phyloP scores from a whole-genome alignment of 2,113 vertebrate genomes.

The Grammomys dolichurus region DNA sequence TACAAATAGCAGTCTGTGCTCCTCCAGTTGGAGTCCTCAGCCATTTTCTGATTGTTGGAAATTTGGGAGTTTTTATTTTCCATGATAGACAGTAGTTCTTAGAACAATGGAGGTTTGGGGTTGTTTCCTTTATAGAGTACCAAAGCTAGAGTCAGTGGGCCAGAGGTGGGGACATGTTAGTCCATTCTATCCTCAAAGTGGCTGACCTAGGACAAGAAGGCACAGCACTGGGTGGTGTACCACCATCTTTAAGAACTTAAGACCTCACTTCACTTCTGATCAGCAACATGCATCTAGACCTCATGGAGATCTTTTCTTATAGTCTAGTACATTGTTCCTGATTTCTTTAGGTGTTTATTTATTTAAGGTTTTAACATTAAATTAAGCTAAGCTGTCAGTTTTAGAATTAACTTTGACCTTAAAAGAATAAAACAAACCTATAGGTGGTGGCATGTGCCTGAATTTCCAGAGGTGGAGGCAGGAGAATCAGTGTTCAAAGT shows the following conservation, averaged over 20 bases:
- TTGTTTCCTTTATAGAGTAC: not conserved
- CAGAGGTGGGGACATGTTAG: not conserved
- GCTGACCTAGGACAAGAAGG: not conserved
- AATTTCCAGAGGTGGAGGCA: not conserved
- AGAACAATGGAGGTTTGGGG: not conserved
- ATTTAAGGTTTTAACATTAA: not conserved
- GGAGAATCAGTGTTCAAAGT: not conserved
- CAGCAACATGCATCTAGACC: not conserved
- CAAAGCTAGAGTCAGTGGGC: not conserved
- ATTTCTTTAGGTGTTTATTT: not conserved
- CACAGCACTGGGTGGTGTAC: not conserved
- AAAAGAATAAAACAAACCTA: not conserved
- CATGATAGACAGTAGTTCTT: not conserved
- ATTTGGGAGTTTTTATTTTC: not conserved
- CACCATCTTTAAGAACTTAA: not conserved
- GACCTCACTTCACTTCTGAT: not conserved
- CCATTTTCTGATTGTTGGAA: not conserved
- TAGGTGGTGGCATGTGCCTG: not conserved
- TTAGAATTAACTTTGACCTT: not conserved
- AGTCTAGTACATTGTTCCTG: not conserved
- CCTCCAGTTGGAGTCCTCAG: not conserved
- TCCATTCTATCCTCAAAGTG: not conserved
- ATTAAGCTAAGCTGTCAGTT: not conserved
- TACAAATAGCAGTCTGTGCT: rapidly evolving
- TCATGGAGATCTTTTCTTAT: not conserved